phyloP scores from a whole-genome alignment of 2,888 invertebrate genomes.

The Invenusta paracnida region DNA sequence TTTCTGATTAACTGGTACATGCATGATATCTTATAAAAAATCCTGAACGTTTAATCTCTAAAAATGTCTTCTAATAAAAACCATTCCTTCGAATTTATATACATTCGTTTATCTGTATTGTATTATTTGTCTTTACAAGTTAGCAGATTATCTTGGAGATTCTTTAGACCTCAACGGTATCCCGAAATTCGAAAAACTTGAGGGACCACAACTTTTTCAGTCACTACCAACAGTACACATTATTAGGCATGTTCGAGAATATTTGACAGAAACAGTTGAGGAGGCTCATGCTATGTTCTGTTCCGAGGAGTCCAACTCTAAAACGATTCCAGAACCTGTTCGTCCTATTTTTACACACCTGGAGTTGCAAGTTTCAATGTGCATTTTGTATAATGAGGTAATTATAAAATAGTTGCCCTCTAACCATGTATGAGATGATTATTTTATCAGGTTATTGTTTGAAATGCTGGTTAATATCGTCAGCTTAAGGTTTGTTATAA shows the following conservation, averaged over 20 bases:
- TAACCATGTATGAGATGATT: no score
- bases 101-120: no score
- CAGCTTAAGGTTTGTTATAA: no score
- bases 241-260: background rate
- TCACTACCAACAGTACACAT: background rate
- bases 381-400: background rate
- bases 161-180: background rate
- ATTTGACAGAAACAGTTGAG: background rate
- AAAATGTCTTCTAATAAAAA: no score
- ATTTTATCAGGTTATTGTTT: no score
- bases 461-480: no score
- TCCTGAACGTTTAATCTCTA: no score
- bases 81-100: no score
- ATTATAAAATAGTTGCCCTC: no score
- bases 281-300: background rate
- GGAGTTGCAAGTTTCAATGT: background rate
- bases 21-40: no score
- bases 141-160: background rate
- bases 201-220: background rate
- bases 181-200: background rate
- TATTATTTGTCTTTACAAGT: no score
- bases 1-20: no score
- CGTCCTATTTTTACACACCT: background rate
- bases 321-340: background rate
- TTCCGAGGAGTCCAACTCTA: background rate